phyloP scores from a whole-genome alignment of 1,140 invertebrate genomes.

The Rhynchophorus ferrugineus region DNA sequence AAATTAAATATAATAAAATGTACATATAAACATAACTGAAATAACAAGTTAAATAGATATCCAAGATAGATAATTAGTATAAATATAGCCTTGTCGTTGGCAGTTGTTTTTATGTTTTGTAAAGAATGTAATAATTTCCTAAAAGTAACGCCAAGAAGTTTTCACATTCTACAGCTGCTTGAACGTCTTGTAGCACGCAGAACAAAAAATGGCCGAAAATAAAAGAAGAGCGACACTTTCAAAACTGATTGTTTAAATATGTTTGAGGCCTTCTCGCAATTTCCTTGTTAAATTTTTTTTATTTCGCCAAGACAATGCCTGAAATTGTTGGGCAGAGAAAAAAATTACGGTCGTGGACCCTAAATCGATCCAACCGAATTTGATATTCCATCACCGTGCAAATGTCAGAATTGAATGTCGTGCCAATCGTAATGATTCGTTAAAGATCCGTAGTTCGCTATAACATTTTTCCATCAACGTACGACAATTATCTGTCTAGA shows the following conservation, averaged over 20 bases:
- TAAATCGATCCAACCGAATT: not conserved
- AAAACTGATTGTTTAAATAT: slow-evolving; percentile 5
- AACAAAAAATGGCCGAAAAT: not conserved
- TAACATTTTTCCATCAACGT: slow-evolving; percentile 2
- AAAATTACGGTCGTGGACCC: not conserved
- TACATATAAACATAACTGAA: too few species aligned
- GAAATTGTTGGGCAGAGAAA: not conserved
- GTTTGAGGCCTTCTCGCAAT: not conserved
- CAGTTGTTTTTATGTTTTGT: not conserved
- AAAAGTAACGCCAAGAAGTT: not conserved
- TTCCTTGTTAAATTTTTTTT: slow-evolving; percentile 4
- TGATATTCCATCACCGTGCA: slow-evolving; percentile 2
- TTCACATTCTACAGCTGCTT: not conserved
- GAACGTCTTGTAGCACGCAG: not conserved
- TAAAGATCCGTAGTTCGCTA: not conserved
- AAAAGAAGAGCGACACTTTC: slow-evolving; percentile 2
- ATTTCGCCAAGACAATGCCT: not conserved
- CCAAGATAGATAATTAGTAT: too few species aligned
- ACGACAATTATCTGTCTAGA: not conserved
- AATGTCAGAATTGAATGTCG: not conserved
- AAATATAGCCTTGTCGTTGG: too few species aligned
- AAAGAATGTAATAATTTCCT: not conserved
- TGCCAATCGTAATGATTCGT: not conserved
- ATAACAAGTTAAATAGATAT: too few species aligned
- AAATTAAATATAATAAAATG: too few species aligned